phyloP scores from a whole-genome alignment of 1,140 invertebrate genomes.

The Penaeus indicus region DNA sequence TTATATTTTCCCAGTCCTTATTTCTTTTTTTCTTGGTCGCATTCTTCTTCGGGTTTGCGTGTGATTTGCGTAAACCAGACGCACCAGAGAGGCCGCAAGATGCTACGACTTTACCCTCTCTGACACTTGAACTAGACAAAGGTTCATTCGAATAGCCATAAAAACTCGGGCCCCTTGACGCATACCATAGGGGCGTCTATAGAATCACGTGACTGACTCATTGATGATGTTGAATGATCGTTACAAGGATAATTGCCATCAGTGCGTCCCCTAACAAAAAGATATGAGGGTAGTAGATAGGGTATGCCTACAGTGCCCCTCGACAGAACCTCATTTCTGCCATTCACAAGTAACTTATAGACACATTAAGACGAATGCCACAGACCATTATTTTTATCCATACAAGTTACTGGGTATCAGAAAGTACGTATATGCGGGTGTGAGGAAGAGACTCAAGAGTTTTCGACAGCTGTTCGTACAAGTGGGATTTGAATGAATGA shows the following conservation, averaged over 20 bases:
- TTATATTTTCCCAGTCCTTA: neutral
- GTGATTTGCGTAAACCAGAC: no score
- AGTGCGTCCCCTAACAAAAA: slow-evolving; percentile 2
- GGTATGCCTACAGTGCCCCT: slow-evolving; percentile 12
- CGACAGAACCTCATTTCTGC: neutral
- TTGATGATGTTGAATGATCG: slow-evolving; percentile 38
- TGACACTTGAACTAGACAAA: no score
- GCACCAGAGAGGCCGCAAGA: no score
- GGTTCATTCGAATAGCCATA: no score
- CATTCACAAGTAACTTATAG: neutral
- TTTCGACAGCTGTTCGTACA: no score
- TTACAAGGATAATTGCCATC: slow-evolving; percentile 39
- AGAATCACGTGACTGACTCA: slow-evolving; percentile 18
- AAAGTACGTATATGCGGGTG: no score
- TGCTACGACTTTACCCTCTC: no score
- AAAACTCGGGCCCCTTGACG: neutral
- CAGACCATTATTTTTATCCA: no score
- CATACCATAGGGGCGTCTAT: neutral
- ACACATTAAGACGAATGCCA: no score
- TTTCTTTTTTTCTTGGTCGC: neutral
- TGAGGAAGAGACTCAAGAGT: no score
- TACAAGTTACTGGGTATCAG: no score
- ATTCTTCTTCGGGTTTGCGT: neutral
- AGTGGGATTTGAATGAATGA: no score
- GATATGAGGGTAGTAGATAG: slow-evolving; percentile 37